Evolutionary conservation across 2,797 vertebrate genomes (phyloP).

Genomic region (Arrhamphus sclerolepis): DNA sequence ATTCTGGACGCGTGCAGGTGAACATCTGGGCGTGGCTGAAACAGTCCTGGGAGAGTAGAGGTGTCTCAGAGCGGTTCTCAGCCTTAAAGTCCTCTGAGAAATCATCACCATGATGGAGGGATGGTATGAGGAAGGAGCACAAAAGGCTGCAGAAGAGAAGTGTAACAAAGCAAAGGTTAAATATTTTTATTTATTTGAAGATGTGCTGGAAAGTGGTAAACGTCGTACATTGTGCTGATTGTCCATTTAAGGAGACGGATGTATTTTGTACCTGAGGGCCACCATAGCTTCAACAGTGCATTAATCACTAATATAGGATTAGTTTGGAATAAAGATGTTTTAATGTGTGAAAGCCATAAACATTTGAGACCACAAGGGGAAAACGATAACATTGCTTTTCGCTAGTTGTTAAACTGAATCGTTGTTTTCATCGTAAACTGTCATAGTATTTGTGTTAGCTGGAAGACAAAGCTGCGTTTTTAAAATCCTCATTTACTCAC

Average conservation of each 20-base stretch:
- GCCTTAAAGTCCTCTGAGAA: constrained; percentile 37
- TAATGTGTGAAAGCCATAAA: background rate
- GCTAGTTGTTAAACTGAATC: too few relatives aligned
- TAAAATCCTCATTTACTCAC: constrained; percentile 34
- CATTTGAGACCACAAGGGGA: background rate
- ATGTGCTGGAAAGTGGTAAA: too few relatives aligned
- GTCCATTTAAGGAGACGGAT: too few relatives aligned
- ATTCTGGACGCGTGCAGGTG: background rate
- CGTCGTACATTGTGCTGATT: too few relatives aligned
- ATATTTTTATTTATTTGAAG: background rate
- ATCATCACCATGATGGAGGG: constrained; percentile 47
- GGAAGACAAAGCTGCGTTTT: background rate
- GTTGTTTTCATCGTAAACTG: background rate
- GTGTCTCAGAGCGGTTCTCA: constrained; percentile 39
- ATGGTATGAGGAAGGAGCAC: accelerated
- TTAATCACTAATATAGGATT: too few relatives aligned
- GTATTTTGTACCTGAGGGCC: background rate
- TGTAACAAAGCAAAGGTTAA: background rate
- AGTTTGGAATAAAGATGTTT: too few relatives aligned
- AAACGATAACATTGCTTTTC: background rate
- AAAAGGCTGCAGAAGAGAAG: constrained; percentile 20
- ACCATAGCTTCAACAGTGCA: background rate
- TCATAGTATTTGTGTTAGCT: constrained; percentile 15
- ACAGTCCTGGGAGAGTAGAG: constrained; percentile 7
- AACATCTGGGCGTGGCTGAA: constrained; percentile 11